phyloP scores from a whole-genome alignment of 2,888 invertebrate genomes.

The Diadegma fenestrale region DNA sequence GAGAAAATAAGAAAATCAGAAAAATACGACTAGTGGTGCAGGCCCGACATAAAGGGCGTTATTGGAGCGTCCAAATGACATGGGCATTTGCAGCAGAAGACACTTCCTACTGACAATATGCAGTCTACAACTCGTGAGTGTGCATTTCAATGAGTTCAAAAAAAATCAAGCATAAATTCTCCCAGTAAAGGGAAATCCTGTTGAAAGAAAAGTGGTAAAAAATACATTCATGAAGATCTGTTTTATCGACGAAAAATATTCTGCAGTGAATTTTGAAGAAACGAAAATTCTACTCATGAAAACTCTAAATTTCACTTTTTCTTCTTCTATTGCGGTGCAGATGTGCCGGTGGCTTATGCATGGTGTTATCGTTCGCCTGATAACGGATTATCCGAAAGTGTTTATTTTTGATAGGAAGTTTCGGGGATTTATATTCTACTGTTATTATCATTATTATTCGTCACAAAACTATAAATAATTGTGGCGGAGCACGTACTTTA shows the following conservation, averaged over 20 bases:
- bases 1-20: neutral
- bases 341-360: neutral
- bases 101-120: constrained; percentile 85
- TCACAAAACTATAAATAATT: constrained; percentile 44
- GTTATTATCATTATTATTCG: constrained; percentile 20
- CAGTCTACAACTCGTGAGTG: constrained; percentile 84
- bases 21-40: neutral
- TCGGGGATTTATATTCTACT: neutral
- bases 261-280: neutral
- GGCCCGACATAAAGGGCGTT: constrained; percentile 23
- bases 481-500: constrained; percentile 31
- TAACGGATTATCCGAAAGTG: constrained; percentile 27
- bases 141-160: constrained; percentile 21
- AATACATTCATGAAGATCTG: neutral
- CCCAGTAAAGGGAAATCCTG: neutral
- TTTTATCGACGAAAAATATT: neutral
- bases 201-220: neutral
- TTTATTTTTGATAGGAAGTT: constrained; percentile 22
- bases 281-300: neutral
- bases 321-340: neutral
- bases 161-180: neutral
- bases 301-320: neutral
- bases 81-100: constrained; percentile 85
- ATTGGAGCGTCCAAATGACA: constrained; percentile 76
- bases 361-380: constrained; percentile 30